Base-by-base conservation (phyloP, 1,140 invertebrate species). In the Lepidurus arcticus region DNA sequence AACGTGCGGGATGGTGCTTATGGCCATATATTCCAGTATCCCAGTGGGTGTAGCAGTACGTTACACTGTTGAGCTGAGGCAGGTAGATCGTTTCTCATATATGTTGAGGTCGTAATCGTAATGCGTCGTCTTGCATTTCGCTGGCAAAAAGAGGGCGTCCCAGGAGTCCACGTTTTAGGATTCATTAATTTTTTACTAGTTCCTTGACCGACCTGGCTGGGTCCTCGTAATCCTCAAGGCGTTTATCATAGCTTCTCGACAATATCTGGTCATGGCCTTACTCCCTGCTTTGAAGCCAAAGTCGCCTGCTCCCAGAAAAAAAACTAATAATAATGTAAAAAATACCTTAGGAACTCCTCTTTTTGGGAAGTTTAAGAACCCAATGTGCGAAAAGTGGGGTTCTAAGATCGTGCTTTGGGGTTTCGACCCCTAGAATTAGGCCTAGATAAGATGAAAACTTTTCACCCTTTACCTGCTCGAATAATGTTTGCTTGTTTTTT, bases 131-230 rank as follows among this genome's bases (percentile, higher is more conserved):
- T 65, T 65, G 21, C 53, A 21, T 65, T 16, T 65, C 53, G 21
- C 9, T n/a, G 21, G 53, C 53, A 21, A 21, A 21, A 65, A 7
- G 53, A 13, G 8, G 13, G 53, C 16, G 53, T n/a, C 21, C 21
- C 6, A 21, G 53, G 53, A 21, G 53, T 13, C 8, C 53, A 1
- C 45, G 53, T 65, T 65, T 65, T 65, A 65, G 8, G 21, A 21
- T 65, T 16, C 53, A 65, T 65, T 65, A 65, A 65, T n/a, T n/a
- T 65, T 65, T 65, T 65, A 65, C n/a, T 65, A 65, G 53, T 65
- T 65, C 53, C 21, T 65, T 65, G 53, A 65, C 53, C 53, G 53
- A 65, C 8, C 6, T n/a, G 21, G 16, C 53, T 16, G 53, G 21
- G 53, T 16, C 53, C 4, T 7, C 16, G 1, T 65, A 13, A 21